Evolutionary conservation across 2,113 vertebrate species (phyloP), one percentile per base, ranked within the genome.

Genomic region (Isichthys henryi): DNA sequence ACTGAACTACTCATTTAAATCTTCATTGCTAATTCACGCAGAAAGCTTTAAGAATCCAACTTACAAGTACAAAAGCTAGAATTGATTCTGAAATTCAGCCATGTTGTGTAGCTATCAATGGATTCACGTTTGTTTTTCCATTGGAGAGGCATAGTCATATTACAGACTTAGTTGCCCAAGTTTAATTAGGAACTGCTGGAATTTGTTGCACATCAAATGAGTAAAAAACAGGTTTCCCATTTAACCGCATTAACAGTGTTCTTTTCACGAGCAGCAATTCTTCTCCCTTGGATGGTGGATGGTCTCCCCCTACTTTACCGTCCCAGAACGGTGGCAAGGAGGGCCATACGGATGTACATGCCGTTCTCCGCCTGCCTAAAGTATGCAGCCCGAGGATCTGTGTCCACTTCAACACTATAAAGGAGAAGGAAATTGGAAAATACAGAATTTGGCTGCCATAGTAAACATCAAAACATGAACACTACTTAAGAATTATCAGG

Each of bases 281-380:
- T 87, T 49, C 23, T 87, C 49, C 66, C 31, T 90, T 77, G 21
- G 23, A 27, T 48, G 21, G 17, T 52, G 19, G n/a, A 86, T 13
- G 45, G 13, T 50, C 56, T 45, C 13, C 46, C 15, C 3, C 46
- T 21, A n/a, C 48, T n/a, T 94, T 94, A 98, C 58, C 97, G 95
- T 56, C 97, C 97, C 23, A 99, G 94, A 50, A 99, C 96, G 0
- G 97, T 98, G 94, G 97, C 97, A 74, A 99, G 93, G 89, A 99
- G 96, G n/a, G 98, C 98, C 98, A 99, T 99, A 0, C 98, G 96
- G 74, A 99, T 96, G 92, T 98, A 99, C 98, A 99, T 99, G 92
- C 98, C 98, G 0, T 99, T 98, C 94, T 99, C 98, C 0, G 97
- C 98, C 93, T 99, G 98, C 6, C 98, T 97, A 96, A 99, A 99